A percentile compares a stretch with the other conserved stretches of the same genome.
These are phyloP conservation scores for Macrobrachium rosenbergii DNA, from an alignment of 1,140 invertebrate genomes.

Conservation along the genomic window DNA sequence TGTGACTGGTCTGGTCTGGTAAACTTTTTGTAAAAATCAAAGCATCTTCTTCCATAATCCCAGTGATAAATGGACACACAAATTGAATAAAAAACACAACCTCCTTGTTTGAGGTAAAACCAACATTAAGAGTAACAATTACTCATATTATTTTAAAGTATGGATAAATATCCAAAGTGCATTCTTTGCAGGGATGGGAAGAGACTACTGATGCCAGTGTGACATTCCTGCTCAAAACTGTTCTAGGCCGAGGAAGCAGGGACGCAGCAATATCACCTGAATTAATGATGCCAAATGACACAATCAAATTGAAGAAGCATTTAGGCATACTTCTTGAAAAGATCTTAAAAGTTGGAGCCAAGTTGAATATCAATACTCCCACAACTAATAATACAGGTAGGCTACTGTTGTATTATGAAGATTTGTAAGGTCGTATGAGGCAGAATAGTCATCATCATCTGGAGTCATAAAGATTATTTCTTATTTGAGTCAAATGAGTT, in stretches of 20 bases:
- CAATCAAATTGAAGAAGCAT: constrained; percentile 75
- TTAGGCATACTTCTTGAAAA: constrained; percentile 74
- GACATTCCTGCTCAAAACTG: constrained; percentile 73
- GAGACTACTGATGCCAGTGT: constrained; percentile 74
- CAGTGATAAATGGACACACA: no score
- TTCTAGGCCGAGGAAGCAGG: constrained; percentile 72
- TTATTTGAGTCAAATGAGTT: no score
- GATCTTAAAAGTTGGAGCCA: constrained; percentile 69
- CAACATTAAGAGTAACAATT: neutral
- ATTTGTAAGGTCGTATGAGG: neutral
- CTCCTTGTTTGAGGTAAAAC: neutral
- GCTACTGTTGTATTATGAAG: neutral
- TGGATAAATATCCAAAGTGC: constrained; percentile 63
- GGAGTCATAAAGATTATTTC: no score
- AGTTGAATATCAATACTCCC: constrained; percentile 18
- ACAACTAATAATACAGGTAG: neutral
- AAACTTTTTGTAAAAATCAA: no score
- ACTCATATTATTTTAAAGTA: constrained; percentile 55
- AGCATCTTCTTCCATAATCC: no score
- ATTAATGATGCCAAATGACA: constrained; percentile 73
- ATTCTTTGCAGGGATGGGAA: constrained; percentile 75
- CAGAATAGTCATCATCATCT: neutral
- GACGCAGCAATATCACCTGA: constrained; percentile 71
- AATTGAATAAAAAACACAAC: neutral
- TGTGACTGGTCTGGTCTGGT: no score